A percentile compares a stretch with the other conserved stretches of the same genome.
Evolutionary conservation across 2,113 vertebrate genomes (phyloP).

Genomic region (Carollia perspicillata): DNA sequence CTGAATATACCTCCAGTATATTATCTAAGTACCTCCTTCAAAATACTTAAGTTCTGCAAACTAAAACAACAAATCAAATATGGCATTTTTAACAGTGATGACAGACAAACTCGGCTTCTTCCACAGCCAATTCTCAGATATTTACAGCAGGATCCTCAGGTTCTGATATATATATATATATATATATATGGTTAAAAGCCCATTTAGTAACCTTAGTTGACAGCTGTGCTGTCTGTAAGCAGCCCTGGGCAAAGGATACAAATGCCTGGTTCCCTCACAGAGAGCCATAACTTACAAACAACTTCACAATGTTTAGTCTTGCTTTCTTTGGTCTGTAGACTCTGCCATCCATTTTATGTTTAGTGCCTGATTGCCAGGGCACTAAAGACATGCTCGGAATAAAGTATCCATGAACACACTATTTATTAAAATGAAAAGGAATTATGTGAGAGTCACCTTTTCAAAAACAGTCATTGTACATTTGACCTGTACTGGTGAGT

Average conservation of each 20-base stretch:
- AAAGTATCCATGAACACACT: background rate
- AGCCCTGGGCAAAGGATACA: slow-evolving; percentile 40
- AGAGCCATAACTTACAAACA: slow-evolving; percentile 36
- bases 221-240: slow-evolving; percentile 61
- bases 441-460: background rate
- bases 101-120: slow-evolving; percentile 50
- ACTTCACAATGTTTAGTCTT: slow-evolving; percentile 40
- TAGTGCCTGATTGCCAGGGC: background rate
- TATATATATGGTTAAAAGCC: slow-evolving; percentile 77
- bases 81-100: background rate
- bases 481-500: slow-evolving; percentile 23
- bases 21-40: background rate
- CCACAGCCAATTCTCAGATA: slow-evolving; percentile 8
- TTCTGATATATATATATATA: slow-evolving; percentile 67
- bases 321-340: background rate
- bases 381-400: background rate
- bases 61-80: background rate
- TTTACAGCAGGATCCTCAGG: slow-evolving; percentile 31
- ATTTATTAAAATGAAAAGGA: background rate
- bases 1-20: slow-evolving; percentile 6
- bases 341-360: background rate
- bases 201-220: slow-evolving; percentile 71
- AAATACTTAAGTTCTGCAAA: slow-evolving; percentile 35
- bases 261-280: background rate
- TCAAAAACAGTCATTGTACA: background rate